These are phyloP conservation scores for Melanaphis sacchari DNA, from an alignment of 1,140 invertebrate genomes.

Conservation along the genomic window DNA sequence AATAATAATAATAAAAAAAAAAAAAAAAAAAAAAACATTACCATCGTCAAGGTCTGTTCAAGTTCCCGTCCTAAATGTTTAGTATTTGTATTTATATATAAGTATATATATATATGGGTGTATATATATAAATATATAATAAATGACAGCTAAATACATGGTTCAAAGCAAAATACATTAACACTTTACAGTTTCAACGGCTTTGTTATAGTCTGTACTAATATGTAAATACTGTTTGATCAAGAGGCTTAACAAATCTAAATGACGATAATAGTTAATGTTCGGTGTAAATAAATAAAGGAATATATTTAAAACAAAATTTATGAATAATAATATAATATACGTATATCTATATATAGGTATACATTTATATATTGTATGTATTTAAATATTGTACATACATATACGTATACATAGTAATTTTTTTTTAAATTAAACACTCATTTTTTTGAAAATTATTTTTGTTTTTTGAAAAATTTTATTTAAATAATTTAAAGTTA, in stretches of 20 bases:
- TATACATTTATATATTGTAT: not conserved
- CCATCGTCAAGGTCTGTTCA: slow-evolving; percentile 39
- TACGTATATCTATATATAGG: not conserved
- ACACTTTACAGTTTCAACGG: slow-evolving; percentile 48
- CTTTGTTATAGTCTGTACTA: slow-evolving; percentile 10
- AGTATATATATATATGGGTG: not conserved
- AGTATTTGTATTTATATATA: slow-evolving; percentile 39
- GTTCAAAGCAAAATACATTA: slow-evolving; percentile 56
- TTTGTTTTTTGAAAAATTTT: not conserved
- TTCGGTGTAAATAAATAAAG: slow-evolving; percentile 35
- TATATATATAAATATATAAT: slow-evolving; percentile 35
- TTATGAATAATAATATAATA: slow-evolving; percentile 13
- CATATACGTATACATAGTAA: not conserved
- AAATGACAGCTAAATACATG: slow-evolving; percentile 55
- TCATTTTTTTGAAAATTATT: not conserved
- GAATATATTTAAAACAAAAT: slow-evolving; percentile 46
- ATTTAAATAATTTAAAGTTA: not conserved
- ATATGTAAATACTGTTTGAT: slow-evolving; percentile 39
- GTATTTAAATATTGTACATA: not conserved
- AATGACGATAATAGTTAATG: slow-evolving; percentile 45
- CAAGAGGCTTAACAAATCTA: slow-evolving; percentile 49
- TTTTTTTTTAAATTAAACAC: not conserved
- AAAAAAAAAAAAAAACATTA: slow-evolving; percentile 1
- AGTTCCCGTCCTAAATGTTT: slow-evolving; percentile 34
- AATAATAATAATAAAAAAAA: not conserved